phyloP scores from a whole-genome alignment of 2,888 invertebrate genomes.

The Ceramica pisi region DNA sequence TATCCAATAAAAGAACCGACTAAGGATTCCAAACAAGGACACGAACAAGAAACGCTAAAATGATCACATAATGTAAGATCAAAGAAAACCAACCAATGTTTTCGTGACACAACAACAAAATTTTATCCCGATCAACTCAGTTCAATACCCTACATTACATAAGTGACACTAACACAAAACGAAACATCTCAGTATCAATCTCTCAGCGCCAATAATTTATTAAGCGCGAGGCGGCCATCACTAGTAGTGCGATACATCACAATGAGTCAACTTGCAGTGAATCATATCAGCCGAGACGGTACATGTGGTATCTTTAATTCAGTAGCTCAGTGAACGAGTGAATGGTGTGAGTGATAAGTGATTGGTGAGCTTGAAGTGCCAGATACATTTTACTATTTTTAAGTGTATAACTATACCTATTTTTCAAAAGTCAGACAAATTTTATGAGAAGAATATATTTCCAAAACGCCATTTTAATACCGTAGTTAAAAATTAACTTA shows the following conservation, averaged over 20 bases:
- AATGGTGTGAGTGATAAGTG: slow-evolving; percentile 11
- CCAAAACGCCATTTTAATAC: too few species aligned
- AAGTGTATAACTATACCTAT: too few species aligned
- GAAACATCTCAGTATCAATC: slow-evolving; percentile 47
- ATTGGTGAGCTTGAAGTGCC: slow-evolving; percentile 3
- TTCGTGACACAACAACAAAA: slow-evolving; percentile 7
- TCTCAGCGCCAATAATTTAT: slow-evolving; percentile 61
- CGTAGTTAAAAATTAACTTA: too few species aligned
- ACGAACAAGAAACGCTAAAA: too few species aligned
- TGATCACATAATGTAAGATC: too few species aligned
- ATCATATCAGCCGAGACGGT: slow-evolving; percentile 67
- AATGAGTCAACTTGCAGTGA: slow-evolving; percentile 70
- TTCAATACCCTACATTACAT: slow-evolving; percentile 41
- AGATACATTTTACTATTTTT: neutral
- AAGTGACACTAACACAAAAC: slow-evolving; percentile 26
- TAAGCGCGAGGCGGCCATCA: slow-evolving; percentile 40
- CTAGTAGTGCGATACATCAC: slow-evolving; percentile 55
- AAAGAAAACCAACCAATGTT: too few species aligned
- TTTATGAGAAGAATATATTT: too few species aligned
- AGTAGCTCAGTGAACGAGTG: slow-evolving; percentile 71
- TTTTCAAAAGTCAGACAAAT: too few species aligned
- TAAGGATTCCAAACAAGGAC: too few species aligned
- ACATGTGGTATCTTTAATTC: slow-evolving; percentile 85
- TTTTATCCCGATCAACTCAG: slow-evolving; percentile 1
- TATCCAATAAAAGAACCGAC: too few species aligned